These are phyloP conservation scores for Hippocampus zosterae DNA, from an alignment of 2,113 vertebrate genomes.

Conservation along the genomic window DNA sequence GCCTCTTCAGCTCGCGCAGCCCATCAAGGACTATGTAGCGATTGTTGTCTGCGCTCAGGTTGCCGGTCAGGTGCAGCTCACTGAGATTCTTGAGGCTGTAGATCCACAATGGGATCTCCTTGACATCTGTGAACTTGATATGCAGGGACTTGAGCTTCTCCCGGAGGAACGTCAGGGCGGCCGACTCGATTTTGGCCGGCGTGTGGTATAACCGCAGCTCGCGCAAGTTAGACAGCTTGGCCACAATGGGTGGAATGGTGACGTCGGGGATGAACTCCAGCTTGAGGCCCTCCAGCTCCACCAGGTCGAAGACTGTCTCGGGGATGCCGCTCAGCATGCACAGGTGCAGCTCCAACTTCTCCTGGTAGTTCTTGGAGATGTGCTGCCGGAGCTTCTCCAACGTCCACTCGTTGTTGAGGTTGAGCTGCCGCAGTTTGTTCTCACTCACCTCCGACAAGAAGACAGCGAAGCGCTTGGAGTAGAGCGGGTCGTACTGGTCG, in stretches of 20 bases:
- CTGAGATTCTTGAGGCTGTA: slow-evolving; percentile 95
- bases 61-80: slow-evolving; percentile 93
- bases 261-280: slow-evolving; percentile 94
- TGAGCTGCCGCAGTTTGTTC: slow-evolving; percentile 94
- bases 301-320: slow-evolving; percentile 92
- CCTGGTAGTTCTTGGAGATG: slow-evolving; percentile 93
- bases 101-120: slow-evolving; percentile 98
- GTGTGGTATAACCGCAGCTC: slow-evolving; percentile 99
- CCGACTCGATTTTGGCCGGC: slow-evolving; percentile 94
- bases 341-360: slow-evolving; percentile 94
- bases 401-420: slow-evolving; percentile 98
- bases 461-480: slow-evolving; percentile 95
- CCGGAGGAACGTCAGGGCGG: slow-evolving; percentile 90
- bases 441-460: slow-evolving; percentile 97
- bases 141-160: slow-evolving; percentile 94
- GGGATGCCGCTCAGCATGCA: slow-evolving; percentile 98
- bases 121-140: slow-evolving; percentile 98
- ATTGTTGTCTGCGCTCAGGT: slow-evolving; percentile 94
- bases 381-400: slow-evolving; percentile 92
- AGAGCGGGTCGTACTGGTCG: slow-evolving; percentile 94
- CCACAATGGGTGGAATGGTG: slow-evolving; percentile 94
- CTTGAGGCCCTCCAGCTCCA: slow-evolving; percentile 93
- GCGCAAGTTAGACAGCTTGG: slow-evolving; percentile 89
- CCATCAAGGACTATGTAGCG: slow-evolving; percentile 96
- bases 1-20: slow-evolving; percentile 88